Base-by-base conservation (phyloP, 2,113 vertebrate genomes). In the Forbesichthys agassizii region DNA sequence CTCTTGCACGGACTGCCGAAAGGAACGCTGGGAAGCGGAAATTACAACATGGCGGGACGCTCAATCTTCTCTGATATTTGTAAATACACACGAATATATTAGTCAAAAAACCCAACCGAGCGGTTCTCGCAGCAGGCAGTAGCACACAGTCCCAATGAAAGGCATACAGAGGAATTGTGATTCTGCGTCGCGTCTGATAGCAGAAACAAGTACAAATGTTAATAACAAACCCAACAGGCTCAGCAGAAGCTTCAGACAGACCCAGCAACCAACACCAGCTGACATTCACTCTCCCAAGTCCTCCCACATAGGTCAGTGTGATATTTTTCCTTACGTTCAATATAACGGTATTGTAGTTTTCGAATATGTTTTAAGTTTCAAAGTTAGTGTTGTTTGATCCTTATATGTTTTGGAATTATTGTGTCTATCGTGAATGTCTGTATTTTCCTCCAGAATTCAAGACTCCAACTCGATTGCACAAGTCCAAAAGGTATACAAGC, bases 381-480 rank as follows among this genome's bases (percentile, higher is more conserved):
- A 42, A 5, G 36, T 42, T 42, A 8, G 36, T 42, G 36, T 42
- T 42, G 36, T 5, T 42, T 42, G 36, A 42, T 42, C 36, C 36
- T 42, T 42, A 42, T 7, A 42, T 42, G 4, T 42, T 42, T 42
- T 42, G 36, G 36, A 0, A 6, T 42, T 27, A 27, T 27, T 27
- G 27, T 42, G 36, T 42, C 36, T 42, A 27, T 3, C 27, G 27
- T 42, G 36, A 6, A 5, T 42, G 36, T 42, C 5, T 42, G 36
- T 42, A 4, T 42, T 42, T 20, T 48, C 11, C 48, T 42, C n/a
- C 71, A 90, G 92, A 84, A 1, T 88, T 90, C 1, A 92, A 89
- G 80, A 91, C 85, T 0, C 92, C 92, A 0, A 92, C 87, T 64
- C 78, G 91, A 60, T 59, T 80, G 47, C 52, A 57, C 9, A 79